Conservation (phyloP, 2,113 vertebrate species). For the Dendrocopos noguchii region DNA sequence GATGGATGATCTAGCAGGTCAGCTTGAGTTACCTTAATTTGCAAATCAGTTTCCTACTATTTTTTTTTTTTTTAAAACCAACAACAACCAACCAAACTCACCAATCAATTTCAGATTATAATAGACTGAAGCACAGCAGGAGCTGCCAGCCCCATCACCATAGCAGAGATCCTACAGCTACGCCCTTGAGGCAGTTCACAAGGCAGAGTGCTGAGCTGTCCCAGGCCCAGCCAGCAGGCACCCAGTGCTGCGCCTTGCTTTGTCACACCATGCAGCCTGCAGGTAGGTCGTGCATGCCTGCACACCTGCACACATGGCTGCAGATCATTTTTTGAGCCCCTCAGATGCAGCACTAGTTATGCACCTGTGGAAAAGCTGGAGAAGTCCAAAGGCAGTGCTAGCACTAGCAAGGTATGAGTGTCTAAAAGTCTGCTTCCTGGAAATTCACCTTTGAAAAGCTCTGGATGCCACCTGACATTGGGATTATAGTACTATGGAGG, state of each 20-base stretch:
- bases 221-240: not conserved
- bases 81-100: not conserved
- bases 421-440: not conserved
- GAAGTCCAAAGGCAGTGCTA: not conserved
- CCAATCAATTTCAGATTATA: conserved; percentile 65
- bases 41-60: conserved; percentile 61
- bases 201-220: not conserved
- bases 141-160: not conserved
- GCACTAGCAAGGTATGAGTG: not conserved
- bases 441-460: not conserved
- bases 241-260: not conserved
- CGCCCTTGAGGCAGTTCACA: rapidly evolving
- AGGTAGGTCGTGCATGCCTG: rapidly evolving
- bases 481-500: not conserved
- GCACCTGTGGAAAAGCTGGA: not conserved
- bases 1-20: conserved; percentile 52
- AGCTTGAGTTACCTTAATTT: conserved; percentile 73
- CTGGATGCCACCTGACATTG: not conserved
- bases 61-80: not conserved
- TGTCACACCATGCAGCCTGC: not conserved
- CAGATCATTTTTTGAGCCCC: not conserved
- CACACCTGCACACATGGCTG: not conserved
- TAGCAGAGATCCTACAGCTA: not conserved
- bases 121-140: not conserved
- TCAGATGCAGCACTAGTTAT: not conserved